phyloP scores from a whole-genome alignment of 1,140 invertebrate species.

The Hormaphis cornu region DNA sequence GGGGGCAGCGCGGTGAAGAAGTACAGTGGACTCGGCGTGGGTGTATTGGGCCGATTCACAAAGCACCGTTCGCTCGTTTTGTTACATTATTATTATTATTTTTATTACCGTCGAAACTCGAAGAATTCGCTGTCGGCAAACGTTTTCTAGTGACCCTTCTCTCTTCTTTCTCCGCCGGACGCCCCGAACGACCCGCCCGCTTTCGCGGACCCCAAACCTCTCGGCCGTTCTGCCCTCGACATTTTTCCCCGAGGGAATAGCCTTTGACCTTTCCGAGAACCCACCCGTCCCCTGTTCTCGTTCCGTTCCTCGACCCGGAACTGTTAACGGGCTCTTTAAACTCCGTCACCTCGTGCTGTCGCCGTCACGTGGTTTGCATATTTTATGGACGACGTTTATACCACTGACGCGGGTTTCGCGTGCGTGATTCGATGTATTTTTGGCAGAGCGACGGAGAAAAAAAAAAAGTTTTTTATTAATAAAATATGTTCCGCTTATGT shows the following conservation, averaged over 20 bases:
- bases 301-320: background rate
- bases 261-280: background rate
- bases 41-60: background rate
- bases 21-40: background rate
- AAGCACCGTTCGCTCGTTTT: background rate
- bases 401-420: background rate
- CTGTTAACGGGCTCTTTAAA: background rate
- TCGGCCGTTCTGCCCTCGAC: background rate
- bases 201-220: too few species aligned
- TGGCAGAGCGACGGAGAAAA: too few species aligned
- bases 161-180: too few species aligned
- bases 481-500: too few species aligned
- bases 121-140: background rate
- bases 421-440: too few species aligned
- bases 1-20: too few species aligned
- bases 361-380: background rate
- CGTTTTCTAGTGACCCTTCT: background rate
- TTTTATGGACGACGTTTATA: background rate
- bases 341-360: background rate
- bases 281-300: too few species aligned
- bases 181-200: background rate
- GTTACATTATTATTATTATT: background rate
- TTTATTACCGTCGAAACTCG: background rate
- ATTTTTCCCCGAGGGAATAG: background rate
- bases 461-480: too few species aligned